phyloP scores from a whole-genome alignment of 2,113 vertebrate species.

The Antidorcas marsupialis region DNA sequence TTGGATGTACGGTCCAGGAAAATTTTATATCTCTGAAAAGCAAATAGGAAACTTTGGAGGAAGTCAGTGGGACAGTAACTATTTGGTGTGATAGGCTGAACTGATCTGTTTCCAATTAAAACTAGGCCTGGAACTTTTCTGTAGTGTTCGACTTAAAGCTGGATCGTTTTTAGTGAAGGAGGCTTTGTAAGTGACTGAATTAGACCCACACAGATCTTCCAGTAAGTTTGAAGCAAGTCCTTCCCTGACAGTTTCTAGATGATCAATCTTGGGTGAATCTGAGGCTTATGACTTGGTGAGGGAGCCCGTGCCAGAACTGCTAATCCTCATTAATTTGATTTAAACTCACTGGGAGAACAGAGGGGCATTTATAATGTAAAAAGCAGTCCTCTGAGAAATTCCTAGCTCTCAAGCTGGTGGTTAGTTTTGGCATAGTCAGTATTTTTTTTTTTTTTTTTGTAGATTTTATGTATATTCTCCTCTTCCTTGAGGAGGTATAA shows the following conservation, averaged over 20 bases:
- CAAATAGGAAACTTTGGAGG: slow-evolving; percentile 11
- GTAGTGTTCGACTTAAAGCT: slow-evolving; percentile 20
- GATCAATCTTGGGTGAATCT: slow-evolving; percentile 19
- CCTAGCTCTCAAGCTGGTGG: neutral
- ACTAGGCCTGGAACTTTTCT: slow-evolving; percentile 47
- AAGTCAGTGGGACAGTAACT: slow-evolving; percentile 30
- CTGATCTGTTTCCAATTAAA: slow-evolving; percentile 64
- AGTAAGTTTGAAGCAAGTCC: neutral
- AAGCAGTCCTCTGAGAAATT: neutral
- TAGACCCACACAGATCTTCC: slow-evolving; percentile 34
- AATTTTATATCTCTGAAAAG: slow-evolving; percentile 20
- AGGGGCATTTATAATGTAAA: slow-evolving; percentile 22
- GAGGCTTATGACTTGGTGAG: neutral
- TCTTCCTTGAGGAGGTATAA: neutral
- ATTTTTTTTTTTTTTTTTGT: neutral
- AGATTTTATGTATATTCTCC: neutral
- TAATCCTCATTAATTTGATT: slow-evolving; percentile 57
- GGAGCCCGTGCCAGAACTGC: neutral
- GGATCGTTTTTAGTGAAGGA: slow-evolving; percentile 31
- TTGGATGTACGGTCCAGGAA: slow-evolving; percentile 41
- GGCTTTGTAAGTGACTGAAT: slow-evolving; percentile 49
- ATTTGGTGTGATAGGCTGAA: slow-evolving; percentile 52
- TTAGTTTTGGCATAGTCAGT: neutral
- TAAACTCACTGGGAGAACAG: slow-evolving; percentile 30
- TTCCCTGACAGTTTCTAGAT: neutral